phyloP scores from a whole-genome alignment of 1,140 invertebrate genomes.

The Cyrtorhinus lividipennis region DNA sequence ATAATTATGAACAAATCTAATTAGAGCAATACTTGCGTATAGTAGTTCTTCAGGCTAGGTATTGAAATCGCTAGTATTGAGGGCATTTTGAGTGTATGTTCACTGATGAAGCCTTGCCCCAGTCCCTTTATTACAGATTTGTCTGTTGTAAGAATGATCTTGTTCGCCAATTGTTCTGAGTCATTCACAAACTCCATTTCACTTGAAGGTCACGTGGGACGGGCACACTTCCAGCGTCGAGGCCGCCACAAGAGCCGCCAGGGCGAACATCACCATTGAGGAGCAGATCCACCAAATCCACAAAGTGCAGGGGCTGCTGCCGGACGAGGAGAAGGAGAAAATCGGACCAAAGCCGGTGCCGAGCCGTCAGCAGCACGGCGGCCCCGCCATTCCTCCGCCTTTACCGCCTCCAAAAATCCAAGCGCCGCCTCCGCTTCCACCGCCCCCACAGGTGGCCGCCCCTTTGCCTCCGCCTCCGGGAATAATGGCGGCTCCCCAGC shows the following conservation, averaged over 20 bases:
- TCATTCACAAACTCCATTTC: too few relatives aligned
- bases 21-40: too few relatives aligned
- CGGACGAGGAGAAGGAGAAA: conserved; percentile 87
- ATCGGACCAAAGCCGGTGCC: conserved; percentile 64
- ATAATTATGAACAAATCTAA: too few relatives aligned
- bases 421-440: conserved; percentile 27
- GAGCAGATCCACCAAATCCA: conserved; percentile 97
- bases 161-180: too few relatives aligned
- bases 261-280: conserved; percentile 90
- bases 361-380: conserved; percentile 25
- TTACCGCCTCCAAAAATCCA: conserved; percentile 23
- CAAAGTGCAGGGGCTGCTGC: conserved; percentile 81
- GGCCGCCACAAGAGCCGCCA: conserved; percentile 74
- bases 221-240: conserved; percentile 93
- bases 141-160: too few relatives aligned
- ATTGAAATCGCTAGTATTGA: too few relatives aligned
- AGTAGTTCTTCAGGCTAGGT: too few relatives aligned
- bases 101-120: too few relatives aligned
- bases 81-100: too few relatives aligned
- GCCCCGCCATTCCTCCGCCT: conserved; percentile 23
- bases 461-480: conserved; percentile 25
- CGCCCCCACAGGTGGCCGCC: conserved; percentile 20
- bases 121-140: too few relatives aligned
- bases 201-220: conserved; percentile 95
- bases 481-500: conserved; percentile 34